Evolutionary conservation across 2,797 vertebrate genomes (phyloP), one percentile per base, ranked within the genome.

Genomic region (Pygocentrus nattereri): DNA sequence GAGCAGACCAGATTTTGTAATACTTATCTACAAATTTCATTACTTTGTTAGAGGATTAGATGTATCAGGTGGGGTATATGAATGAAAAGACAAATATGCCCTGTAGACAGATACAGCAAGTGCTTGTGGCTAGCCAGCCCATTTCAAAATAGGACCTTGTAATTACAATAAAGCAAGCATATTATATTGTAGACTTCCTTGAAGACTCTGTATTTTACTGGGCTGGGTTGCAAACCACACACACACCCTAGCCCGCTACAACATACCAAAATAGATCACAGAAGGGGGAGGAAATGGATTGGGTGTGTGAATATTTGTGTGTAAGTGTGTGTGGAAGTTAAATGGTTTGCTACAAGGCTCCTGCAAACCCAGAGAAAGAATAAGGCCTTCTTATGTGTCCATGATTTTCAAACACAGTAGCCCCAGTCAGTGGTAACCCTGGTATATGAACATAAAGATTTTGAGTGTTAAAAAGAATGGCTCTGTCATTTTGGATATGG

Each of bases 171-270:
- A 94, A 95, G 92, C 90, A 73, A 86, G 91, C 91, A 91, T 92
- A 92, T 94, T 95, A 94, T 94, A 94, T 88, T 92, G 93, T 91
- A 91, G 93, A 93, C 93, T 94, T 94, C 92, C 94, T 93, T 91
- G 84, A 92, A 93, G 91, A 92, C 90, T 94, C 94, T 95, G 91
- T 95, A 95, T 92, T 95, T 94, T 95, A 93, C 92, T 92, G 93
- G 94, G 94, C 93, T 89, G 93, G 94, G 94, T 93, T 73, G 88
- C 89, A 91, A 91, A 93, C 80, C 90, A 81, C 74, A 19, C 87
- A 90, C 85, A 93, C 94, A 86, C 87, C 94, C 92, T 93, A 90
- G 78, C 85, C 89, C 70, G 88, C 92, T 93, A 90, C 94, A 92
- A 88, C 88, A 90, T 89, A 92, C 93, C 15, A 86, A 94, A 95